Evolutionary conservation across 2,888 invertebrate genomes (phyloP), one percentile per base, ranked within the genome.

Genomic region (Torymus aiolomorphi): DNA sequence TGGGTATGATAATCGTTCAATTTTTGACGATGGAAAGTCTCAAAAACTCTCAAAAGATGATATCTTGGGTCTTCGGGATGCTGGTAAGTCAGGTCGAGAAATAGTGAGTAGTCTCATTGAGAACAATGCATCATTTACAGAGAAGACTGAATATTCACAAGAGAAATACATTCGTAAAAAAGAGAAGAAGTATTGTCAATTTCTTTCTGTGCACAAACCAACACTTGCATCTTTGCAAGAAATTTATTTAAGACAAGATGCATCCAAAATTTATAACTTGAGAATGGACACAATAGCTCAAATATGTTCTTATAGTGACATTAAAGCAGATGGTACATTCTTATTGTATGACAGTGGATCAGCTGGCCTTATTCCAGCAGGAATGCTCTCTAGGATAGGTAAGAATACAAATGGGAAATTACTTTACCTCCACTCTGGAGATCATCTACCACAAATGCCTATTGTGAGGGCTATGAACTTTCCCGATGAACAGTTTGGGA

Each of bases 161-260:
- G 96, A 97, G 85, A 98, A 98, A 89, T 99, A 98, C 90, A 92
- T 98, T 62, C 96, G 95, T 86, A 98, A 98, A 89, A 99, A 99
- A 90, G 96, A 97, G 86, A 96, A 95, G 85, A 98, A 98, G 91
- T 98, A 98, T 91, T 96, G 94, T 88, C 96, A 96, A 86, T 95
- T 94, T 87, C 91, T 97, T 16, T 94, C 95, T 84, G 93, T 98
- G 67, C 91, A 95, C 5, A 94, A 93, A 87, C 98, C 98, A 0
- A 96, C 94, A 56, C 92, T 98, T 78, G 92, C 97, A 65, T 91
- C 96, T n/a, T 90, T 99, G 63, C 92, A 95, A 20, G 96, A 97
- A 85, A 95, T 97, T 86, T 96, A 96, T 90, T 96, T 95, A 88
- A 93, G 94, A 72, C 94, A 95, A 87, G 96, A 96, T 87, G 94